These are phyloP conservation scores for Raja brachyura DNA, from an alignment of 2,113 vertebrate species.

Conservation along the genomic window DNA sequence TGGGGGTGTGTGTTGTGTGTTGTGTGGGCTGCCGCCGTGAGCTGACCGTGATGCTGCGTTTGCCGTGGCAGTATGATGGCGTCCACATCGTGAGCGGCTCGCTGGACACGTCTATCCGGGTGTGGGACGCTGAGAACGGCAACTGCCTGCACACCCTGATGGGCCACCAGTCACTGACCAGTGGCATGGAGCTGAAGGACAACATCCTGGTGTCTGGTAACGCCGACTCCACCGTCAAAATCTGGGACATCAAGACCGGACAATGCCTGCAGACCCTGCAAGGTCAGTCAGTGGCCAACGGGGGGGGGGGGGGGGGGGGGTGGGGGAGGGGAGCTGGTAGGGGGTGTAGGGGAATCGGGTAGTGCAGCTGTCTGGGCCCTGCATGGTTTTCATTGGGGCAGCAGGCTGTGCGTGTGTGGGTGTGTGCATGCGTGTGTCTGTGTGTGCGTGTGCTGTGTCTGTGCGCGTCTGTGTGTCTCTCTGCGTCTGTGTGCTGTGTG, in stretches of 20 bases:
- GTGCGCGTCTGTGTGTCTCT: too few relatives aligned
- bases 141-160: constrained; percentile 55
- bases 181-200: constrained; percentile 53
- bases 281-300: constrained; percentile 44
- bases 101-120: constrained; percentile 51
- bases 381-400: too few relatives aligned
- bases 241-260: constrained; percentile 58
- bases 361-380: not conserved
- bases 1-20: too few relatives aligned
- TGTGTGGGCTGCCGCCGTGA: too few relatives aligned
- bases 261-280: constrained; percentile 56
- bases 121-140: constrained; percentile 55
- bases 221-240: constrained; percentile 54
- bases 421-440: too few relatives aligned
- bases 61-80: constrained; percentile 51
- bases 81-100: constrained; percentile 52
- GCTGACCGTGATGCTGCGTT: too few relatives aligned
- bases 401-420: too few relatives aligned
- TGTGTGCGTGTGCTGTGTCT: too few relatives aligned
- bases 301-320: too few relatives aligned
- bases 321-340: too few relatives aligned
- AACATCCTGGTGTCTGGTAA: constrained; percentile 55
- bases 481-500: not conserved
- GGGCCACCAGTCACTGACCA: constrained; percentile 55
- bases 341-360: not conserved